phyloP scores from a whole-genome alignment of 92 coral and sea anemone genomes.

The Meandrina meandrites region DNA sequence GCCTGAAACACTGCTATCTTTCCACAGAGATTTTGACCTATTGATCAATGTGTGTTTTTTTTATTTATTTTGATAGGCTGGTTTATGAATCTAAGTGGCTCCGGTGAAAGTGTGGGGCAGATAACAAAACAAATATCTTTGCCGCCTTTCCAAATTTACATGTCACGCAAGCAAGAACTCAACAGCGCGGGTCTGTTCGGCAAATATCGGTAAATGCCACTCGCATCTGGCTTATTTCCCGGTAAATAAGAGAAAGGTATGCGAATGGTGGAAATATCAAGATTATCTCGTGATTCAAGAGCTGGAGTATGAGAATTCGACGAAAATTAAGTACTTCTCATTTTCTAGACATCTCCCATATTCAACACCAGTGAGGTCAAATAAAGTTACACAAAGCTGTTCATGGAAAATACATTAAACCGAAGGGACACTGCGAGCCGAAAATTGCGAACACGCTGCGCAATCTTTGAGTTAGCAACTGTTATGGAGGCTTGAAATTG shows the following conservation, averaged over 20 bases:
- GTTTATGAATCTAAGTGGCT: conserved; percentile 25
- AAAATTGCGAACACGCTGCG: background rate
- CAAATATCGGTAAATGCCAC: conserved; percentile 7
- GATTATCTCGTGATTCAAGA: conserved; percentile 22
- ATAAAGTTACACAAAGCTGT: background rate
- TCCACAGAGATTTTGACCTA: conserved; percentile 24
- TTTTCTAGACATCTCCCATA: background rate
- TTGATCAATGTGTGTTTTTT: conserved; percentile 7
- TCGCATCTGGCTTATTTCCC: conserved; percentile 2
- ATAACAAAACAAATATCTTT: conserved; percentile 15
- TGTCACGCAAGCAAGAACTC: conserved; percentile 23
- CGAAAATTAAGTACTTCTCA: conserved; percentile 2
- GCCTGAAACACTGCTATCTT: conserved; percentile 20
- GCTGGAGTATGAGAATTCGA: background rate
- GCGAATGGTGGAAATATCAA: conserved; percentile 6
- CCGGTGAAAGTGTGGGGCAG: background rate
- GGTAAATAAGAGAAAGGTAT: background rate
- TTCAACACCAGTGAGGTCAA: conserved; percentile 15
- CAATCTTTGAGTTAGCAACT: background rate
- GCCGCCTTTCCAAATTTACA: conserved; percentile 11
- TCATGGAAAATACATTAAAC: background rate
- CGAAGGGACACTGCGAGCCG: background rate
- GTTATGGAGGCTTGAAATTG: background rate
- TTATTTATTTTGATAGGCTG: conserved; percentile 22
- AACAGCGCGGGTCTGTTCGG: conserved; percentile 28